Evolutionary conservation across 2,888 invertebrate species (phyloP), one percentile per base, ranked within the genome.

Genomic region (Ceraclea dissimilis): DNA sequence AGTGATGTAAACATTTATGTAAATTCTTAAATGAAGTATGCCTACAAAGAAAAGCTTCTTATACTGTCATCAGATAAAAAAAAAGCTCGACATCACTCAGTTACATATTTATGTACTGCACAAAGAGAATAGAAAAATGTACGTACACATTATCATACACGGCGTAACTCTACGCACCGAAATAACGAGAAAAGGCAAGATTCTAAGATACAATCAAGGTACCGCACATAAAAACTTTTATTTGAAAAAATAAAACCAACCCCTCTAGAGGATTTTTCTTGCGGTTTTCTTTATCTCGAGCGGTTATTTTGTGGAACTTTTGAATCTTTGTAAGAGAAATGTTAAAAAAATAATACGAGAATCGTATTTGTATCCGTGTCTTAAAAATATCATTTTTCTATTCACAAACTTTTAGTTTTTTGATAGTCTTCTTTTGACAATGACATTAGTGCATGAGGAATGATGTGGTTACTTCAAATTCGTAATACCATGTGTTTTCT

Each of bases 141-240:
- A 26, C 5, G 26, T 26, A 26, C 10, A 26, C 10, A 26, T 26
- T 26, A 26, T 26, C 4, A 4, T 26, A 26, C 10, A 26, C 10
- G 26, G 26, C 26, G 26, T n/a, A 26, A 10, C 26, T 26, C 26
- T 4, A 26, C 13, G 13, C 39, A 39, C 13, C 5, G 39, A 16
- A 13, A 39, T 4, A 39, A 39, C 39, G 16, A 39, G 16, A 8
- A 21, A 39, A 17, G 39, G 33, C 39, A 54, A 48, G 43, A 16
- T 49, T 39, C 39, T 49, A 1, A 50, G 54, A 54, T 54, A 54
- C 54, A 54, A 54, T 54, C 54, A 54, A 54, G 54, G 54, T 54
- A 54, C 49, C 49, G 47, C 49, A 22, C 50, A 50, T 54, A 54
- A 54, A 54, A 54, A 50, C 50, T 54, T 54, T 49, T 54, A 54